These are phyloP conservation scores for Anabas testudineus DNA, from an alignment of 2,797 vertebrate genomes.

Conservation along the genomic window DNA sequence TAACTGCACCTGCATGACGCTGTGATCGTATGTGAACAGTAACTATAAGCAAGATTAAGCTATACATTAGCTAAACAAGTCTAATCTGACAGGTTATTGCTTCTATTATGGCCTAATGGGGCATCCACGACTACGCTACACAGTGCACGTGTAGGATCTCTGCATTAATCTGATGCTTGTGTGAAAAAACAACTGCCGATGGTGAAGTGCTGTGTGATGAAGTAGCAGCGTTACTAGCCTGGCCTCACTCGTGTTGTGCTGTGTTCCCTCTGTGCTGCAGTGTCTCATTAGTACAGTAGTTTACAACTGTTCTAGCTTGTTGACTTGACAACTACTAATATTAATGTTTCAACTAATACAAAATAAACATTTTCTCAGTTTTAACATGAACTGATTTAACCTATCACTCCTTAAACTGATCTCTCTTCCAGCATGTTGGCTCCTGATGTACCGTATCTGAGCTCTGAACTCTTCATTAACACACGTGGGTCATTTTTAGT, in stretches of 20 bases:
- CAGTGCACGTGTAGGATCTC: too few relatives aligned
- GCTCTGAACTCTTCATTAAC: conserved; percentile 32
- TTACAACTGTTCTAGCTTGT: neutral
- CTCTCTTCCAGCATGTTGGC: conserved; percentile 61
- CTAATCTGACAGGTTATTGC: too few relatives aligned
- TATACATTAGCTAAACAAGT: too few relatives aligned
- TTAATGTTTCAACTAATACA: conserved; percentile 20
- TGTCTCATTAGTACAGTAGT: neutral
- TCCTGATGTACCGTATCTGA: conserved; percentile 17
- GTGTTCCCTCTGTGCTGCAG: conserved; percentile 4
- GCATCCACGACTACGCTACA: too few relatives aligned
- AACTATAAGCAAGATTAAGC: too few relatives aligned
- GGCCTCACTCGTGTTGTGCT: neutral
- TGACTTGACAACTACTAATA: conserved; percentile 13
- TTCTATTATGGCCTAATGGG: too few relatives aligned
- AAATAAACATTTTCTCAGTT: neutral
- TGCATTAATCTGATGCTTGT: neutral
- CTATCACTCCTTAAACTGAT: conserved; percentile 8
- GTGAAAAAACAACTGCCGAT: neutral
- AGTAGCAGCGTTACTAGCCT: neutral
- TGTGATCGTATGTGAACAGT: neutral
- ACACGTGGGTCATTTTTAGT: rapidly evolving
- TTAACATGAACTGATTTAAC: conserved; percentile 22
- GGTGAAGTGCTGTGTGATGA: neutral
- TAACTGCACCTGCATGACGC: conserved; percentile 52